Conservation (phyloP, 2,888 invertebrate genomes). For the Drosophila anomalata region DNA sequence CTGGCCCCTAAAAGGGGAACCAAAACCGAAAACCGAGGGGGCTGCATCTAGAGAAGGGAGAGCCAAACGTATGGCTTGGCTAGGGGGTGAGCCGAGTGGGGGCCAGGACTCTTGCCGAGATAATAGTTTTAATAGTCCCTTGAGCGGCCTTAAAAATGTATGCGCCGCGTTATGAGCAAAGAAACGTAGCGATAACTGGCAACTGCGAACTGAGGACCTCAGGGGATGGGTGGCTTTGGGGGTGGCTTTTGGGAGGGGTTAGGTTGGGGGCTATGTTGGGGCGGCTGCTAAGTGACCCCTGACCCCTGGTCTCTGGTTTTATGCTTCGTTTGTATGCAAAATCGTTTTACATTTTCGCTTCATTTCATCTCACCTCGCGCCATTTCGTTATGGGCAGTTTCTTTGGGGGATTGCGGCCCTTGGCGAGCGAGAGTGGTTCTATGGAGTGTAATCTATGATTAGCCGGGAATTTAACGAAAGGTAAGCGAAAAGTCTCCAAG, state of each 20-base stretch:
- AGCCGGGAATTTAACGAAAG: slow-evolving; percentile 42
- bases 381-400: slow-evolving; percentile 47
- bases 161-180: slow-evolving; percentile 45
- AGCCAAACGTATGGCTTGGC: slow-evolving; percentile 45
- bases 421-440: slow-evolving; percentile 22
- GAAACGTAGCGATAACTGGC: slow-evolving; percentile 41
- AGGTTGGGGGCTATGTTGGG: no score
- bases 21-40: slow-evolving; percentile 1
- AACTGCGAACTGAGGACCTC: slow-evolving; percentile 26
- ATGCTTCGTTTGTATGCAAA: slow-evolving; percentile 45
- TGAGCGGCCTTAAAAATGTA: slow-evolving; percentile 59
- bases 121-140: slow-evolving; percentile 73
- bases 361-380: slow-evolving; percentile 43
- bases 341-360: slow-evolving; percentile 47
- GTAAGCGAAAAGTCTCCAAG: slow-evolving; percentile 25
- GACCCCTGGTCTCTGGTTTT: slow-evolving; percentile 27
- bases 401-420: slow-evolving; percentile 45
- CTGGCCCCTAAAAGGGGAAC: slow-evolving; percentile 45
- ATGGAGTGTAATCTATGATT: slow-evolving; percentile 53
- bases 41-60: background rate
- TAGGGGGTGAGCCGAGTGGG: slow-evolving; percentile 1
- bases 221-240: background rate
- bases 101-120: slow-evolving; percentile 41
- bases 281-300: slow-evolving; percentile 1
- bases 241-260: background rate